Evolutionary conservation across 2,113 vertebrate genomes (phyloP), one percentile per base, ranked within the genome.

Genomic region (Stigmatopora argus): DNA sequence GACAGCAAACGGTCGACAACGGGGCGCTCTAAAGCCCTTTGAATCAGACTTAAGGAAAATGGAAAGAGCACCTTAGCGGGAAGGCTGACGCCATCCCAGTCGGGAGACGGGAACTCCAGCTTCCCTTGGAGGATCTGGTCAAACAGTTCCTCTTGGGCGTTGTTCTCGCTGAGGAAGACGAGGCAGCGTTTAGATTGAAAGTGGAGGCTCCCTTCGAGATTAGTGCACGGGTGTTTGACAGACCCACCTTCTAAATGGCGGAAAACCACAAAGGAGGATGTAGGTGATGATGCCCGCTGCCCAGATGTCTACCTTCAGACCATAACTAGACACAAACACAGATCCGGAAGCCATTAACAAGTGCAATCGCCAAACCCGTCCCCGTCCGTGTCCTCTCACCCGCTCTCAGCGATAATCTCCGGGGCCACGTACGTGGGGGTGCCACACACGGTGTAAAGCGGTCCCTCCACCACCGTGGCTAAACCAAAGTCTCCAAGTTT

Each of bases 251-350:
- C 96, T 92, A 74, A 99, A 99, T 0, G 97, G 97, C 7, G 97
- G 97, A 75, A 99, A 99, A 7, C 97, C 97, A 84, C 96, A 98
- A 17, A 99, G 82, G n/a, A 99, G 91, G 69, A 99, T 99, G 85
- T 97, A 99, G 0, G 94, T 92, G 85, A 99, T 99, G 68, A 99
- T 95, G 0, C 97, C 97, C 0, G 96, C 95, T 0, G 97, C 97
- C 97, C 97, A 99, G 67, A 99, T 94, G 78, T 99, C 97, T 75
- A 99, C 97, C 88, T 99, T 99, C 78, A 99, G 87, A 57, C 96
- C 97, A 0, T 99, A 99, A 0, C 97, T 99, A 66, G 64, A 72
- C 55, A 70, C 66, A 74, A 19, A 73, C 8, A 72, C 23, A 12
- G 26, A 31, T 12, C n/a, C n/a, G 11, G 35, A 44, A 55, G 23